These are phyloP conservation scores for Brachyhypopomus gauderio DNA, from an alignment of 2,113 vertebrate genomes.

Conservation along the genomic window DNA sequence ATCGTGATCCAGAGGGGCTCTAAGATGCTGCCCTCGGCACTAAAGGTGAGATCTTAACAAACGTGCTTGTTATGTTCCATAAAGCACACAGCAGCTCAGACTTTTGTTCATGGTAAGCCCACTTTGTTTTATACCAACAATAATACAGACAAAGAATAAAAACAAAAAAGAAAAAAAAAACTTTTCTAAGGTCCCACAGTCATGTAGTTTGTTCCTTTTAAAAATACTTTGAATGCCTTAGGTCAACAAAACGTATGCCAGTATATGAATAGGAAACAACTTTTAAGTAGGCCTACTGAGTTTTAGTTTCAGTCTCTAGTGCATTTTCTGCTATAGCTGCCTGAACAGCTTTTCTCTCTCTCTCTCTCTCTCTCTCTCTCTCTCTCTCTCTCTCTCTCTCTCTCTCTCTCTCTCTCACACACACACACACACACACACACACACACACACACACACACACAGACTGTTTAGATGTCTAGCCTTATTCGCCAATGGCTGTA, in stretches of 20 bases:
- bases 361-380: too few relatives aligned
- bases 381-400: too few relatives aligned
- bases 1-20: slow-evolving; percentile 1
- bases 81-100: not conserved
- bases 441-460: not conserved
- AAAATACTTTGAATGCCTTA: not conserved
- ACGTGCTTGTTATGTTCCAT: not conserved
- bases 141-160: not conserved
- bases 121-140: not conserved
- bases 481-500: slow-evolving; percentile 16
- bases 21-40: not conserved
- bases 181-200: not conserved
- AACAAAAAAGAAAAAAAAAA: too few relatives aligned
- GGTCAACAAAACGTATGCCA: not conserved
- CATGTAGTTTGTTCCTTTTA: not conserved
- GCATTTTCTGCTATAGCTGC: not conserved
- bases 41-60: not conserved
- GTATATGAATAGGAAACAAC: not conserved
- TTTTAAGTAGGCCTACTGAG: not conserved
- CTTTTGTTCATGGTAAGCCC: not conserved
- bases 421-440: too few relatives aligned
- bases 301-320: slow-evolving; percentile 16
- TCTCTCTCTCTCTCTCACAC: too few relatives aligned
- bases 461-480: not conserved
- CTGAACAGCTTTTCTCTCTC: not conserved